Conservation (phyloP, 2,113 vertebrate species). For the Rhynchomys soricoides region DNA sequence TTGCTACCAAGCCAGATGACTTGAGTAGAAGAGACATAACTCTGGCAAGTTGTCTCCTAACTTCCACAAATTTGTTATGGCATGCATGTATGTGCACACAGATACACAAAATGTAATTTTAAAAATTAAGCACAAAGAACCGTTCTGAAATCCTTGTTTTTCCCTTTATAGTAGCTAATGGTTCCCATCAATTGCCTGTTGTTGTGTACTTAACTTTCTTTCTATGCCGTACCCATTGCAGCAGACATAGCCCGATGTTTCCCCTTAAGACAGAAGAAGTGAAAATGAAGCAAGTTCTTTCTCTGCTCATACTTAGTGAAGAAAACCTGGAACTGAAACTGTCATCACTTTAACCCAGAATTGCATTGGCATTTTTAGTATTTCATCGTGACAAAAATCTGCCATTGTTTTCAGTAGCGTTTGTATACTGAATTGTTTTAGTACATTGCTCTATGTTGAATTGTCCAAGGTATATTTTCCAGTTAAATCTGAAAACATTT, state of each 20-base stretch:
- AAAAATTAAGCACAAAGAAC: neutral
- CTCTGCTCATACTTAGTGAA: constrained; percentile 10
- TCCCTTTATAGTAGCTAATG: neutral
- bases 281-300: constrained; percentile 36
- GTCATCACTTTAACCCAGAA: constrained; percentile 30
- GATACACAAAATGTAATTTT: neutral
- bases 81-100: neutral
- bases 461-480: neutral
- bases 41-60: neutral
- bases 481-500: neutral
- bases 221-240: neutral
- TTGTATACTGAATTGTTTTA: neutral
- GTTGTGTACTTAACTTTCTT: constrained; percentile 19
- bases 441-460: neutral
- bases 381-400: constrained; percentile 41
- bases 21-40: neutral
- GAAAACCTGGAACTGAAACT: constrained; percentile 47
- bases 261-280: neutral
- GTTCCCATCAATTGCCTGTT: neutral
- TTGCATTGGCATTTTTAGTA: constrained; percentile 49
- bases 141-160: neutral
- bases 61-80: neutral
- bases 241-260: constrained; percentile 3
- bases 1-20: neutral
- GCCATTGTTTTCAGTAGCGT: neutral